phyloP scores from a whole-genome alignment of 2,113 vertebrate species.

The Balaenoptera acutorostrata region DNA sequence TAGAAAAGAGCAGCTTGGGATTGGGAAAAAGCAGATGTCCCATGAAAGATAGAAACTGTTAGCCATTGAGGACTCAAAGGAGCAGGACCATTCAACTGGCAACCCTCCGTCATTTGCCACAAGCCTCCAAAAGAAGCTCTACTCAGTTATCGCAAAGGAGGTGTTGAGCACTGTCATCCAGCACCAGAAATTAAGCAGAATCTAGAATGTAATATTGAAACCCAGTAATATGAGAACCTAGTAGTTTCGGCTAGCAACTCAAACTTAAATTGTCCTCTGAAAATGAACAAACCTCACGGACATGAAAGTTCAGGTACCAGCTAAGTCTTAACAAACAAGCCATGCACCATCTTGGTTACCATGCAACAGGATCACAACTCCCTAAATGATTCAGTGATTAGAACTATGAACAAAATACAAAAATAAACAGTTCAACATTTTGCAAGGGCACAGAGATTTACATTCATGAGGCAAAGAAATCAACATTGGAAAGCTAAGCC shows the following conservation, averaged over 20 bases:
- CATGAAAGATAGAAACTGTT: background rate
- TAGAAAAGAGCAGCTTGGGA: background rate
- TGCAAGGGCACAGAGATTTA: background rate
- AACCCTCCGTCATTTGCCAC: background rate
- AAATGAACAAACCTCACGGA: background rate
- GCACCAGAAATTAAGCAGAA: background rate
- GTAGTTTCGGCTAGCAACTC: background rate
- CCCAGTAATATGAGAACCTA: background rate
- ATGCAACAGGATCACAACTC: background rate
- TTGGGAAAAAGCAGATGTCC: background rate
- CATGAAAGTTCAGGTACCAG: background rate
- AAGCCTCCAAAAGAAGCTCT: background rate
- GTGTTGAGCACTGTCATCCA: background rate
- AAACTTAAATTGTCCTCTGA: slow-evolving; percentile 10
- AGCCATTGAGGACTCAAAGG: background rate
- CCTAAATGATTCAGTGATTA: background rate
- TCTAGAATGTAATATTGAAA: slow-evolving; percentile 13
- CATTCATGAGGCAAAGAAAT: background rate
- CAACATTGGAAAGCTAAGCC: background rate
- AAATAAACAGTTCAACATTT: background rate
- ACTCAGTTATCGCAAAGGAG: background rate
- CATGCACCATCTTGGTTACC: background rate
- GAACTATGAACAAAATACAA: background rate
- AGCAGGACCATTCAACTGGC: background rate
- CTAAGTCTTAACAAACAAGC: background rate